These are phyloP conservation scores for Rallus limicola DNA, from an alignment of 2,113 vertebrate genomes.

Conservation along the genomic window DNA sequence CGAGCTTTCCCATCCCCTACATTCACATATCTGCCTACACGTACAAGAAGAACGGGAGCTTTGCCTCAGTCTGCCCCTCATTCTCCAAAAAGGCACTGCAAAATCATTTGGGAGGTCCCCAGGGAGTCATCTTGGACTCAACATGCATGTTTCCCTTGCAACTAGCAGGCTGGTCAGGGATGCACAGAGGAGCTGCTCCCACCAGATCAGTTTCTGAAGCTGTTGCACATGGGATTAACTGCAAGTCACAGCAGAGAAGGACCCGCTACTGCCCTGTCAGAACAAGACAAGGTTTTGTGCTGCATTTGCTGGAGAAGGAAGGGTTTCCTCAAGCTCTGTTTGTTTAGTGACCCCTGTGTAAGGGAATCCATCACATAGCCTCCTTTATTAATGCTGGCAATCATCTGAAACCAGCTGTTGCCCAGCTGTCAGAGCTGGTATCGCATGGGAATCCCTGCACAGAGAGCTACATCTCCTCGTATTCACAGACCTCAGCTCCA, in stretches of 20 bases:
- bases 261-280: neutral
- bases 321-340: conserved; percentile 46
- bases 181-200: neutral
- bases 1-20: neutral
- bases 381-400: conserved; percentile 56
- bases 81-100: neutral
- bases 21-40: neutral
- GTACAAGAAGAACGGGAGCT: neutral
- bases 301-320: conserved; percentile 39
- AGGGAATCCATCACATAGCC: conserved; percentile 47
- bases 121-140: neutral
- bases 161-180: neutral
- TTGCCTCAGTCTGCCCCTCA: neutral
- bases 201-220: conserved; percentile 50
- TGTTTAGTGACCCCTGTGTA: conserved; percentile 36
- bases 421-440: conserved; percentile 62
- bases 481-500: neutral
- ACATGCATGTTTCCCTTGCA: neutral
- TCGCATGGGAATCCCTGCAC: conserved; percentile 1
- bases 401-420: conserved; percentile 60
- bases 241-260: neutral
- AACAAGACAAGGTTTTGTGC: conserved; percentile 54
- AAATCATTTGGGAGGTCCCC: neutral
- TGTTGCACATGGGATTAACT: conserved; percentile 27
- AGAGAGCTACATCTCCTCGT: neutral